These are phyloP conservation scores for Hoplodrina blanda DNA, from an alignment of 2,888 invertebrate genomes.

Conservation along the genomic window DNA sequence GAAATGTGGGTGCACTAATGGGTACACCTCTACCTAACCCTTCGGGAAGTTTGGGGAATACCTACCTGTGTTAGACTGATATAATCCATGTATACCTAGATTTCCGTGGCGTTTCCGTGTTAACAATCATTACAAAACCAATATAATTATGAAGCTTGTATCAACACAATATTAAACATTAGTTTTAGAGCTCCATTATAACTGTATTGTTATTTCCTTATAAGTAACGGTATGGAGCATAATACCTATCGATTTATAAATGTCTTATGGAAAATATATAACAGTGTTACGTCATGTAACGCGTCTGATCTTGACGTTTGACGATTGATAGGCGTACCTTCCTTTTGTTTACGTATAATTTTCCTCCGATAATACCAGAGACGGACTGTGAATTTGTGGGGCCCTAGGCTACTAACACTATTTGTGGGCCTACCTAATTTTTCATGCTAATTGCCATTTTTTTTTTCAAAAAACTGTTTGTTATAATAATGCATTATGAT, in stretches of 20 bases:
- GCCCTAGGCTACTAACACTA: too few relatives aligned
- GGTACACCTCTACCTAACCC: too few relatives aligned
- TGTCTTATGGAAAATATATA: constrained; percentile 27
- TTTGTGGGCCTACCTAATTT: too few relatives aligned
- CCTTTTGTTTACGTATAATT: constrained; percentile 31
- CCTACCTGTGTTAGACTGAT: too few relatives aligned
- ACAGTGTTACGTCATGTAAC: constrained; percentile 29
- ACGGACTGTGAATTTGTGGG: too few relatives aligned
- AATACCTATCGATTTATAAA: constrained; percentile 37
- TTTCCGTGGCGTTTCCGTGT: neutral
- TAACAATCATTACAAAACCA: neutral
- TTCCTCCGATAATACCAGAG: too few relatives aligned
- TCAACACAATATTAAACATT: neutral
- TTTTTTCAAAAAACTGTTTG: too few relatives aligned
- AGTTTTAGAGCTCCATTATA: neutral
- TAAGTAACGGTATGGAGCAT: neutral
- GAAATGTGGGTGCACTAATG: too few relatives aligned
- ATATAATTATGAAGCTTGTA: neutral
- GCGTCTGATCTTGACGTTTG: constrained; percentile 33
- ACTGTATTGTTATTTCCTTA: constrained; percentile 34
- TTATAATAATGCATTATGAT: too few relatives aligned
- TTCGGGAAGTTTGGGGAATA: too few relatives aligned
- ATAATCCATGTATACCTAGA: too few relatives aligned
- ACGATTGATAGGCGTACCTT: constrained; percentile 35
- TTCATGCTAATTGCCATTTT: too few relatives aligned